Evolutionary conservation across 2,888 invertebrate genomes (phyloP).

Genomic region (Actias luna): DNA sequence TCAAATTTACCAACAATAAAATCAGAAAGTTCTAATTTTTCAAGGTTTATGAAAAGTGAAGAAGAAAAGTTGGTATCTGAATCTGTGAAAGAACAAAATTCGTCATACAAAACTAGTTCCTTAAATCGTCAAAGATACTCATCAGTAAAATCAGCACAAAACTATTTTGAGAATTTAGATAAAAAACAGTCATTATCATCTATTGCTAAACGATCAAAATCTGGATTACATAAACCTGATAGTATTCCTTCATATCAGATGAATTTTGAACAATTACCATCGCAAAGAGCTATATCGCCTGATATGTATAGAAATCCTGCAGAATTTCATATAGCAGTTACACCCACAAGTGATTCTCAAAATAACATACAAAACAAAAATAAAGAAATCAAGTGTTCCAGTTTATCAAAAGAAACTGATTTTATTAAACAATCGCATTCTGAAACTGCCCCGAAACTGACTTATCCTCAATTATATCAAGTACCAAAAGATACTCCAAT

Average conservation of each 20-base stretch:
- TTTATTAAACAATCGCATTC: conserved; percentile 43
- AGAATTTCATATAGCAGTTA: conserved; percentile 65
- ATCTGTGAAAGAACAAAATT: conserved; percentile 52
- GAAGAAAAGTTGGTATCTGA: conserved; percentile 54
- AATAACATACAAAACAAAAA: conserved; percentile 58
- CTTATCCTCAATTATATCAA: conserved; percentile 41
- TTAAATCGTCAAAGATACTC: conserved; percentile 55
- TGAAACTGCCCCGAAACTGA: conserved; percentile 35
- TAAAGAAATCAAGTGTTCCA: conserved; percentile 36
- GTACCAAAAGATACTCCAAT: conserved; percentile 76
- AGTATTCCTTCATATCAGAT: conserved; percentile 85
- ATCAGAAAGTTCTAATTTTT: conserved; percentile 53
- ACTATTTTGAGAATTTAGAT: conserved; percentile 67
- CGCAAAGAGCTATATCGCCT: conserved; percentile 82
- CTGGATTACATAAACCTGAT: conserved; percentile 83
- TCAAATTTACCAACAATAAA: conserved; percentile 57
- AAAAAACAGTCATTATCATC: conserved; percentile 63
- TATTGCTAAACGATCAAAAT: conserved; percentile 61
- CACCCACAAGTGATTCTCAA: conserved; percentile 67
- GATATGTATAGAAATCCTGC: conserved; percentile 73
- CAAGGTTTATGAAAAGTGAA: conserved; percentile 37
- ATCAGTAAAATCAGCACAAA: conserved; percentile 66
- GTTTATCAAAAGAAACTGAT: conserved; percentile 35
- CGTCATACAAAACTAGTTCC: conserved; percentile 44
- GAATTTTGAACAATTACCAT: conserved; percentile 81